Evolutionary conservation across 2,797 vertebrate genomes (phyloP), one percentile per base, ranked within the genome.

Genomic region (Urophycis tenuis): DNA sequence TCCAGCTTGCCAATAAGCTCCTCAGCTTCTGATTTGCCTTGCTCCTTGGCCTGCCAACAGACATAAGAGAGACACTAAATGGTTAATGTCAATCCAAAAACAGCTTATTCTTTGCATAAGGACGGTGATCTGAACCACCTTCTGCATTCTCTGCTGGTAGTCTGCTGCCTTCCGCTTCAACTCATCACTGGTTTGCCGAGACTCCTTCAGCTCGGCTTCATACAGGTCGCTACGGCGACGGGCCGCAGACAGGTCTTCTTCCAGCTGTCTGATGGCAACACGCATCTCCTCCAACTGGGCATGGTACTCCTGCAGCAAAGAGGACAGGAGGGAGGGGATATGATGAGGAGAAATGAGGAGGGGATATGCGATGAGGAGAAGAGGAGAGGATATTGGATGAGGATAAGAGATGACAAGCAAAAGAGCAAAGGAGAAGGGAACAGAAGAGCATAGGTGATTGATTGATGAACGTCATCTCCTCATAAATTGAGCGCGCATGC

Each of bases 261-360:
- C 97, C 90, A 99, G 88, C 31, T 99, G 97, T 81, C 96, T 94
- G 91, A 99, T 96, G 91, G 97, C 96, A 77, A 98, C 91, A 72
- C 93, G 94, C 98, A 99, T 98, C 84, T 99, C 97, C 83, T 99
- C 97, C 79, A 99, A 90, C 88, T 99, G 98, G 81, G 98, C 96
- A 81, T 99, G 97, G 88, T 97, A 99, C 81, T 99, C 98, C 98
- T 99, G 81, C 9, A 77, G 25, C 74, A 6, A 78, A 2, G 29
- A 19, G 74, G 41, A 49, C 0, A 12, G 29, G 25, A 3, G 70
- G 49, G 25, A 76, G n/a, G 25, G 70, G 67, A 74, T 4, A n/a
- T 12, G 64, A 74, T 25, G 69, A 64, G 10, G 19, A 32, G 77
- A 34, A 31, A 72, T 10, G 17, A 30, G 30, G 25, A n/a, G 29